Base-by-base conservation (phyloP, 2,113 vertebrate genomes). In the Varanus komodoensis region DNA sequence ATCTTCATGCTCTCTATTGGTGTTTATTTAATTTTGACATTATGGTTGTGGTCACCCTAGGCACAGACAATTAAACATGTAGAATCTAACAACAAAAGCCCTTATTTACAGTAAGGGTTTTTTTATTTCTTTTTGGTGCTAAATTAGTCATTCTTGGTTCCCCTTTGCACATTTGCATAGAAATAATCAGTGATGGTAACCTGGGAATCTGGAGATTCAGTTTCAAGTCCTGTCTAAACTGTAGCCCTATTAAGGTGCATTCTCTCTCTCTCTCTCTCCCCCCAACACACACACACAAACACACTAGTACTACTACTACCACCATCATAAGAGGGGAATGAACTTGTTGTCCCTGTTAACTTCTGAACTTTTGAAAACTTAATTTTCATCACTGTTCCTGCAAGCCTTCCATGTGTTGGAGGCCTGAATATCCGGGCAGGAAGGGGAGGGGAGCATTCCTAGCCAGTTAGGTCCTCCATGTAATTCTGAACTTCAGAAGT, bases 11-110 rank as follows among this genome's bases (percentile, higher is more conserved):
- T 89, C 48, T 34, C 88, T 8, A 84, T 87, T 17, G 75, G 6
- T 82, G 87, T 93, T 95, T 93, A 75, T 89, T 93, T 94, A 89
- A 85, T 91, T 93, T 92, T 90, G 50, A 71, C 87, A 81, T 83
- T 61, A 89, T 0, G 48, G 1, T 17, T 77, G 0, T 14, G 54
- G 2, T 73, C 86, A 84, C 2, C 11, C 88, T 68, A 88, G 4
- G 23, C 5, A 77, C 27, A 90, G 79, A 1, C 12, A 48, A 77
- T 80, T 91, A 92, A 91, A 32, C 0, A 68, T 12, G 19, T 7
- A 69, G 61, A 79, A 92, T 17, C 27, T 71, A 38, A 64, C 12
- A 68, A 29, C 9, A 68, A 32, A 14, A 2, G 0, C 74, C 25
- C 61, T 82, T 8, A 19, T 78, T 84, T 67, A 14, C 9, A 78